Evolutionary conservation across 2,888 invertebrate species (phyloP).

Genomic region (Chouioia cunea): DNA sequence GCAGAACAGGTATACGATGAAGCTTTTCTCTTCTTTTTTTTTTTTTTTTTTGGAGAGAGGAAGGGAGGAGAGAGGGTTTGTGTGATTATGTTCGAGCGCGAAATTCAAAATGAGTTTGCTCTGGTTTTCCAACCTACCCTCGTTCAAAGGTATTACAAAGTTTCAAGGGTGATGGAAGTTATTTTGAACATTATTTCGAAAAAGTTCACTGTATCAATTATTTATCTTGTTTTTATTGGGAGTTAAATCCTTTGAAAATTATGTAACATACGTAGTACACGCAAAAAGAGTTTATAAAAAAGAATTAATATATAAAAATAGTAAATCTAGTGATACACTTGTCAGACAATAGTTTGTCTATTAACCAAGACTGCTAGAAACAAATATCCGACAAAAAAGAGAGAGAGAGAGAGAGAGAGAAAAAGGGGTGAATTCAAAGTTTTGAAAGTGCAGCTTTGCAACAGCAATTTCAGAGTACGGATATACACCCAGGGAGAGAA

Average conservation of each 20-base stretch:
- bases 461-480: no score
- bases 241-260: no score
- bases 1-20: constrained; percentile 64
- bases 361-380: constrained; percentile 13
- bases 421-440: neutral
- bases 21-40: neutral
- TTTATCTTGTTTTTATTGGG: no score
- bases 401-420: constrained; percentile 9
- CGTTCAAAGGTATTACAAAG: neutral
- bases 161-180: no score
- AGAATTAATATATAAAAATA: no score
- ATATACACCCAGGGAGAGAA: no score
- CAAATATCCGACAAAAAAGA: constrained; percentile 6
- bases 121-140: neutral
- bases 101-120: neutral
- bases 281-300: no score
- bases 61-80: neutral
- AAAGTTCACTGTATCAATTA: no score
- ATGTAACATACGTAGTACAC: no score
- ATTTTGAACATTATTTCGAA: no score
- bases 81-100: neutral
- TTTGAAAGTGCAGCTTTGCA: constrained; percentile 13
- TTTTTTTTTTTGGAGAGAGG: no score
- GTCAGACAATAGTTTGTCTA: constrained; percentile 2
- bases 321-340: no score